A percentile compares a stretch with the other conserved stretches of the same genome.
These are phyloP conservation scores for Drosophila quadrilineata DNA, from an alignment of 1,140 invertebrate genomes.

Conservation along the genomic window DNA sequence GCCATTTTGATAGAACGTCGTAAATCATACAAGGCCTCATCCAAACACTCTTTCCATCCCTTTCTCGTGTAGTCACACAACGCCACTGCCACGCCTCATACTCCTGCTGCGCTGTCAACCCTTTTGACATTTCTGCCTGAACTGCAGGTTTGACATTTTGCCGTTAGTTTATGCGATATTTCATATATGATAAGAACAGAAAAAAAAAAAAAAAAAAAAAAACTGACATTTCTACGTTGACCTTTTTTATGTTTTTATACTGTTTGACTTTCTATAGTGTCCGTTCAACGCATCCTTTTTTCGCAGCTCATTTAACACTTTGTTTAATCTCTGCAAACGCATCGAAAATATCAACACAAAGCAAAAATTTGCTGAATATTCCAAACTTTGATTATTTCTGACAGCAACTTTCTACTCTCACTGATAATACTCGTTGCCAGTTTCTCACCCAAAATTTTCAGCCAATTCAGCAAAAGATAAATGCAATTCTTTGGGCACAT, in stretches of 20 bases:
- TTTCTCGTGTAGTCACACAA: neutral
- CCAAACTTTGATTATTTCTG: conserved; percentile 5
- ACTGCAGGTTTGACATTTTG: conserved; percentile 72
- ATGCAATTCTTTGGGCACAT: no score
- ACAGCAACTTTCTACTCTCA: conserved; percentile 27
- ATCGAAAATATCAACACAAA: conserved; percentile 22
- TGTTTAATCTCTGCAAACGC: conserved; percentile 25
- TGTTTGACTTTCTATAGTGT: conserved; percentile 15
- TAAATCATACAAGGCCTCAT: conserved; percentile 58
- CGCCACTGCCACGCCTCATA: neutral
- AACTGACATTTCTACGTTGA: conserved; percentile 47
- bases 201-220: conserved; percentile 22
- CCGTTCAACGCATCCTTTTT: conserved; percentile 27
- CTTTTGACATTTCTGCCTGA: conserved; percentile 54
- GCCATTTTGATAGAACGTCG: conserved; percentile 63
- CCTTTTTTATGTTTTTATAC: conserved; percentile 15
- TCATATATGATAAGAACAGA: conserved; percentile 65
- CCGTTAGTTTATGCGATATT: conserved; percentile 77
- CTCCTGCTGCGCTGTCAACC: conserved; percentile 43
- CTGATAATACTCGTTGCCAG: conserved; percentile 21
- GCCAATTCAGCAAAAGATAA: conserved; percentile 31
- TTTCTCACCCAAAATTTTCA: conserved; percentile 1
- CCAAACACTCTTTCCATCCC: neutral
- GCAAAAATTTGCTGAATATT: conserved; percentile 9
- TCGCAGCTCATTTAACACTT: conserved; percentile 46